A percentile compares a stretch with the other conserved stretches of the same genome.
Evolutionary conservation across 92 coral and sea anemone genomes (phyloP).

Genomic region (Galaxea fascicularis): DNA sequence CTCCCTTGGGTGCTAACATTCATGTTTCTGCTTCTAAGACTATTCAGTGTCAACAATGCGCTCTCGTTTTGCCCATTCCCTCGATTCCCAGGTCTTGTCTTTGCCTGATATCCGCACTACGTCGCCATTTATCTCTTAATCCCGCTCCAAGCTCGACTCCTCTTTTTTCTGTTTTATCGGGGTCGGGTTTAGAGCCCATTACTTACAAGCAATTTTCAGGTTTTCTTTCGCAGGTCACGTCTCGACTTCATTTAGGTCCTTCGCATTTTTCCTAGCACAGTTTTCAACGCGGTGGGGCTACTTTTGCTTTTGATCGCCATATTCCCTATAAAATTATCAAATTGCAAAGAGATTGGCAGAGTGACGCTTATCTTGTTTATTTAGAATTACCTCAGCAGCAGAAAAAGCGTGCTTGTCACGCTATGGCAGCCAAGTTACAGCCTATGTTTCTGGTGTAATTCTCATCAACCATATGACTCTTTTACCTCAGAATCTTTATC

Average conservation of each 20-base stretch:
- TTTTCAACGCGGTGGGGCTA: background rate
- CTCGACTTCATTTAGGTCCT: background rate
- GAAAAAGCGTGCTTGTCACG: background rate
- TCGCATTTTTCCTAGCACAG: background rate
- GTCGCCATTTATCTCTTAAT: background rate
- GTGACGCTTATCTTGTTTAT: slow-evolving; percentile 8
- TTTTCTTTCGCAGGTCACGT: background rate
- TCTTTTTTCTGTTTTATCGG: background rate
- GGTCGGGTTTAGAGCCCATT: background rate
- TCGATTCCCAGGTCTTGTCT: background rate
- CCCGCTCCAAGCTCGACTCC: background rate
- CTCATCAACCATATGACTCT: background rate
- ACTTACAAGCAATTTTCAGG: background rate
- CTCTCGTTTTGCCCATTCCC: background rate
- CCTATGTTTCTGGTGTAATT: background rate
- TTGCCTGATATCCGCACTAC: background rate
- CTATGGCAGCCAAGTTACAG: background rate
- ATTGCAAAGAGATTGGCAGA: slow-evolving; percentile 21
- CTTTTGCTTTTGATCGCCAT: slow-evolving; percentile 10
- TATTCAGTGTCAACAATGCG: background rate
- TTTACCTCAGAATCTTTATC: background rate
- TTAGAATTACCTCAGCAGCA: slow-evolving; percentile 11
- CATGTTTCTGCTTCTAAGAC: background rate
- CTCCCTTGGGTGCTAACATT: background rate
- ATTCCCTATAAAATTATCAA: slow-evolving; percentile 1